phyloP scores from a whole-genome alignment of 2,888 invertebrate genomes.

The Parnassius apollo region DNA sequence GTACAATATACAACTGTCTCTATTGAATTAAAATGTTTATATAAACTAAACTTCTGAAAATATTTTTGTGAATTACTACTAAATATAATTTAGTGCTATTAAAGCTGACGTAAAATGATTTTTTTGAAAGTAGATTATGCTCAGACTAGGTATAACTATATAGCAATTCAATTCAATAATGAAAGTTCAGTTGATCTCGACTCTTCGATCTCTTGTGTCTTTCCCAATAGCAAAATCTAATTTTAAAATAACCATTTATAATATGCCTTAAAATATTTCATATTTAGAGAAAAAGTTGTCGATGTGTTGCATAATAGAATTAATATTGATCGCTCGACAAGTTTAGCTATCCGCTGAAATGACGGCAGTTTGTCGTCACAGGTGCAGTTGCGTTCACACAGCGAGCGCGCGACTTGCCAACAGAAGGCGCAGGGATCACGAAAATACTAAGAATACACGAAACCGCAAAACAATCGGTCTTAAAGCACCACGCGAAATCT shows the following conservation, averaged over 20 bases:
- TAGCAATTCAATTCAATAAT: neutral
- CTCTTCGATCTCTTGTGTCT: neutral
- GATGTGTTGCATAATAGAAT: slow-evolving; percentile 18
- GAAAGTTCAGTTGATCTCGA: too few species aligned
- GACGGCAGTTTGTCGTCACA: slow-evolving; percentile 17
- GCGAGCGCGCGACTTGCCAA: slow-evolving; percentile 2
- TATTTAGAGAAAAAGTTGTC: slow-evolving; percentile 21
- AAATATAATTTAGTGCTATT: slow-evolving; percentile 25
- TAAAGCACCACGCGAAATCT: slow-evolving; percentile 36
- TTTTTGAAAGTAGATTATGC: slow-evolving; percentile 10
- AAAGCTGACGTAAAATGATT: slow-evolving; percentile 21
- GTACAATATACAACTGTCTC: slow-evolving; percentile 15
- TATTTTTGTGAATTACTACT: slow-evolving; percentile 18
- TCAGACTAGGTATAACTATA: neutral
- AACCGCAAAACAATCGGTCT: slow-evolving; percentile 40
- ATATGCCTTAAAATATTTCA: slow-evolving; percentile 19
- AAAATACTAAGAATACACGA: slow-evolving; percentile 37
- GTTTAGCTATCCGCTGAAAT: slow-evolving; percentile 5
- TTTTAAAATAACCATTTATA: slow-evolving; percentile 7
- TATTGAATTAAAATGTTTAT: slow-evolving; percentile 1
- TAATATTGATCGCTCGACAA: slow-evolving; percentile 6
- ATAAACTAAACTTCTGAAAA: slow-evolving; percentile 15
- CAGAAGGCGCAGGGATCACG: slow-evolving; percentile 28
- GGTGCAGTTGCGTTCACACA: slow-evolving; percentile 28
- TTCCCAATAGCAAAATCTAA: neutral